Base-by-base conservation (phyloP, 2,888 invertebrate genomes). In the Latrodectus hesperus region DNA sequence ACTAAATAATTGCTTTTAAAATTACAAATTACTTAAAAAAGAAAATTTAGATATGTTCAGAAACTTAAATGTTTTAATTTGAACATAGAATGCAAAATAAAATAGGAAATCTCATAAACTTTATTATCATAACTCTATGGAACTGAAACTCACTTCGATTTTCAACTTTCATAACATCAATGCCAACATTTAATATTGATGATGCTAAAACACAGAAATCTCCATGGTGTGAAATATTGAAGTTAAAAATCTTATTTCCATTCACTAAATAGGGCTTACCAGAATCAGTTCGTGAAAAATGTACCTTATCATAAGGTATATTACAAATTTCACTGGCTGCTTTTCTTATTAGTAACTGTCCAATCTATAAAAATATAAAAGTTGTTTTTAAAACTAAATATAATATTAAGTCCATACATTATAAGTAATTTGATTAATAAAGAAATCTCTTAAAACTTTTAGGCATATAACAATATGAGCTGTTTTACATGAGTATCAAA, bases 151-250 rank as follows among this genome's bases (percentile, higher is more conserved):
- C 90, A 92, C 92, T 90, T 84, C 92, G 91, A 70, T 91, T 95
- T 91, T 96, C 96, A 81, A 96, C 93, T 93, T 96, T 96, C 98
- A 98, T 98, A 0, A 98, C 94, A 93, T 99, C 98, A 76, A 97
- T 94, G 5, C 93, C 93, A 77, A 93, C 91, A 17, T 90, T 89
- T 11, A 79, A 71, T 72, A 92, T 92, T 8, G 92, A 92, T 6
- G 92, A 92, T 5, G 92, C 92, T 55, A 98, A 93, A 38, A 98
- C 96, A 9, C 96, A 95, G 92, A 94, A 96, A 90, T 95, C 94
- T 6, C 97, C 98, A 91, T 98, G 97, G 93, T 99, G 99, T 0
- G 98, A 98, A 1, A 98, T 95, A 93, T 98, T 99, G 92, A 98
- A 98, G 91, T 94, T 94, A 11, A 82, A 82, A 52, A 65, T 55